Base-by-base conservation (phyloP, 2,888 invertebrate genomes). In the Trimorus sp. region DNA sequence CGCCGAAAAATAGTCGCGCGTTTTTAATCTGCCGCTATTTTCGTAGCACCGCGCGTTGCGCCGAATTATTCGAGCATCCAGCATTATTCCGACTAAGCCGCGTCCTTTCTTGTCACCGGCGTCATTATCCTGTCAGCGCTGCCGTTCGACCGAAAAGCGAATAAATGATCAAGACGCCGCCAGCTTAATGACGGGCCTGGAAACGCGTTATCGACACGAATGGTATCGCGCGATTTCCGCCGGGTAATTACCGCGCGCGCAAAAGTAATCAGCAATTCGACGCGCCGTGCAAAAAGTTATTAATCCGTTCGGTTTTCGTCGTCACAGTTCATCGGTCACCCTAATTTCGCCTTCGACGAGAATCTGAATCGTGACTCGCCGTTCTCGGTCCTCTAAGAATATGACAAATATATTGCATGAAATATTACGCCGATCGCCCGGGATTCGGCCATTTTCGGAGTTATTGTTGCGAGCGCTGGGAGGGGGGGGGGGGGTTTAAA, bases 271-370 rank as follows among this genome's bases (percentile, higher is more conserved):
- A 14, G n/a, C 26, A 4, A 26, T 26, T 45, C 45, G 45, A 9
- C 11, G 45, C 9, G 9, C n/a, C 45, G 6, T 2, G 45, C 11
- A 45, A 45, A 45, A 45, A 65, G 56, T 59, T 77, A 63, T 77
- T 77, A 69, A 62, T 68, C 65, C 66, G 65, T 70, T 68, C 36
- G 36, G 62, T 75, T 81, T 81, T 76, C 71, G 51, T 37, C 73
- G 54, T 53, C 62, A 73, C 81, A 77, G 73, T 81, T 81, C 81
- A 81, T 66, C 62, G 76, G 53, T 26, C 81, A 81, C 81, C 81
- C 81, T 81, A 81, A 81, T 73, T n/a, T 77, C 49, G 48, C 49
- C 65, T 70, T 70, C 80, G 68, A 70, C 75, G 49, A 66, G 71
- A 75, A 76, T 76, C 70, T 54, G 71, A 70, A 71, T 71, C 71